Base-by-base conservation (phyloP, 2,113 vertebrate species). In the Crotophaga sulcirostris region DNA sequence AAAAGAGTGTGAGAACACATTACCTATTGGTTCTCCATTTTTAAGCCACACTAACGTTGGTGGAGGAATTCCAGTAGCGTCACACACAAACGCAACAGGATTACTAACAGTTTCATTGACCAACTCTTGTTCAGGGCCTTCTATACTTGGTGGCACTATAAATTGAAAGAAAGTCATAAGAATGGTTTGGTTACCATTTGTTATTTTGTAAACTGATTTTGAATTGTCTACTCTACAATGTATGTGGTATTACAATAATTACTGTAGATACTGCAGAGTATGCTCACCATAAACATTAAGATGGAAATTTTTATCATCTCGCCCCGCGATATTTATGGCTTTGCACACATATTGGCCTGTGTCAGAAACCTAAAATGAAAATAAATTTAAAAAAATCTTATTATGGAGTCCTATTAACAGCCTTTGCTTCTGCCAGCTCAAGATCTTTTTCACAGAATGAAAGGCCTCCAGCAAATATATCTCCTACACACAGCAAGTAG, bases 261-360 rank as follows among this genome's bases (percentile, higher is more conserved):
- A 8, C 11, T 44, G 29, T 19, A 74, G n/a, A 64, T 40, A 47
- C 67, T 14, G 18, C 54, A 93, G 58, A 72, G 36, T 21, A 95
- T 86, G 86, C 95, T 97, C 97, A 99, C 99, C 99, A 94, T 99
- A 98, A 96, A 99, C 98, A 96, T 98, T 99, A 88, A 99, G 98
- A 96, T 99, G 98, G 97, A 99, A 99, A 97, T 98, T 99, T 98
- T 99, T 99, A 97, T 99, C 99, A 97, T 99, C 99, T 85, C 97
- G 98, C 68, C 99, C 99, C 17, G 98, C 99, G 95, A 99, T 97
- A 95, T 99, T 99, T 94, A 98, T 98, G 95, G 99, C 99, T 97
- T 98, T 99, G 97, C 99, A 99, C 74, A 99, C 98, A 87, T 99
- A 99, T 25, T 99, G 99, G 82, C 99, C 99, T 1, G 98, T 99